Base-by-base conservation (phyloP, 2,113 vertebrate species). In the Cyanoliseus patagonus region DNA sequence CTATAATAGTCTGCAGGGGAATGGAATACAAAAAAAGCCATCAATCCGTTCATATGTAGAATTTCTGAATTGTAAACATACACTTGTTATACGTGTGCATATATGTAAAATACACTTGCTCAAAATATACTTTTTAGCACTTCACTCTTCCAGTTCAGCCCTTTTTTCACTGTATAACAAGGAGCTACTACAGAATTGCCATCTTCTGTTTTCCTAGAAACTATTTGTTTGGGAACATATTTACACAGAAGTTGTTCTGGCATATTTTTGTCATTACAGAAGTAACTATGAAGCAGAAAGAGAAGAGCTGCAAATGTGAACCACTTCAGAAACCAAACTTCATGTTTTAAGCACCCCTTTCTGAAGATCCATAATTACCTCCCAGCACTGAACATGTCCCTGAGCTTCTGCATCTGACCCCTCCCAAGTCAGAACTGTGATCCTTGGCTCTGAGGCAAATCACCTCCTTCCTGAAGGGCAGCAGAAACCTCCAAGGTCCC, bases 381-480 rank as follows among this genome's bases (percentile, higher is more conserved):
- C 0, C 2, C 28, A 72, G 23, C n/a, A 59, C 33, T n/a, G 46
- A 76, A n/a, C 2, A 2, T 10, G 9, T 64, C 18, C 47, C 33
- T 66, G 30, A 37, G 28, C 33, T 80, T 88, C 55, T 69, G 11
- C 23, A 44, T 84, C 44, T 83, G 41, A 30, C 10, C 20, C 4
- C 24, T 63, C 33, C 42, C 9, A 11, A 19, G 17, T 27, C 39
- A 90, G 51, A 17, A 61, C 17, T 31, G 39, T 52, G 41, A 63
- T 37, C 8, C 35, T 73, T 67, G 37, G n/a, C 42, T 81, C 62
- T 47, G 22, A 74, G 28, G 17, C 7, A 52, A 74, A 70, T 52
- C 35, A 70, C 6, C 13, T 41, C 24, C 62, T 68, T 15, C 20
- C 52, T 41, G 31, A 80, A 84, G 11, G 12, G 33, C 27, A 75